phyloP scores from a whole-genome alignment of 2,797 vertebrate species.

The Neomorphus geoffroyi region DNA sequence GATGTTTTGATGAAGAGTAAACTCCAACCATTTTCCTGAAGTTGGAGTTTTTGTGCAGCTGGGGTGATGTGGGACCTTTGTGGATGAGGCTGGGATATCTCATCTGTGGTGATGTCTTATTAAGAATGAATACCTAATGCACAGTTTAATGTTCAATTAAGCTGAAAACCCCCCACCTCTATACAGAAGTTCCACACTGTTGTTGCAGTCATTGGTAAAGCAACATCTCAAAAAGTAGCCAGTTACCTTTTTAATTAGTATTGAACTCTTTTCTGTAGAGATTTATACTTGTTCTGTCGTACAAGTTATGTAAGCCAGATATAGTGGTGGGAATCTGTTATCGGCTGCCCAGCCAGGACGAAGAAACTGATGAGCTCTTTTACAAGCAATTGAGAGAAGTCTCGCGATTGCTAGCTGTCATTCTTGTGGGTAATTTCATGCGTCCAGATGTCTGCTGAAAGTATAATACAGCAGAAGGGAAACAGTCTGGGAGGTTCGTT shows the following conservation, averaged over 20 bases:
- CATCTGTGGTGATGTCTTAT: neutral
- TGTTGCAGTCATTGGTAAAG: neutral
- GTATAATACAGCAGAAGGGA: too few species aligned
- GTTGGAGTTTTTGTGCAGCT: neutral
- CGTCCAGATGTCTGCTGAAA: too few species aligned
- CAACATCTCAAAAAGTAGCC: neutral
- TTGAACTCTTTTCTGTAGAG: neutral
- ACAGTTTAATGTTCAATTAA: neutral
- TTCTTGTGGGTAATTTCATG: too few species aligned
- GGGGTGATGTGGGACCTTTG: neutral
- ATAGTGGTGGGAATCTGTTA: too few species aligned
- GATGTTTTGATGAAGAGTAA: neutral
- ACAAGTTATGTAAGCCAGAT: too few species aligned
- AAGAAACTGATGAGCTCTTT: too few species aligned
- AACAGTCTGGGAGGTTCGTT: too few species aligned
- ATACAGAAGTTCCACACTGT: neutral
- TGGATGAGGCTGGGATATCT: neutral
- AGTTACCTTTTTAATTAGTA: slow-evolving; percentile 18
- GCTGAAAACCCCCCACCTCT: neutral
- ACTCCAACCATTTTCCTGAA: neutral
- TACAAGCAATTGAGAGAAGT: too few species aligned
- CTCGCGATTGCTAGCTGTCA: too few species aligned
- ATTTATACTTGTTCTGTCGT: neutral
- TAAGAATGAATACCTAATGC: neutral
- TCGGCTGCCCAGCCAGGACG: too few species aligned